phyloP scores from a whole-genome alignment of 1,140 invertebrate species.

The Procambarus clarkii region DNA sequence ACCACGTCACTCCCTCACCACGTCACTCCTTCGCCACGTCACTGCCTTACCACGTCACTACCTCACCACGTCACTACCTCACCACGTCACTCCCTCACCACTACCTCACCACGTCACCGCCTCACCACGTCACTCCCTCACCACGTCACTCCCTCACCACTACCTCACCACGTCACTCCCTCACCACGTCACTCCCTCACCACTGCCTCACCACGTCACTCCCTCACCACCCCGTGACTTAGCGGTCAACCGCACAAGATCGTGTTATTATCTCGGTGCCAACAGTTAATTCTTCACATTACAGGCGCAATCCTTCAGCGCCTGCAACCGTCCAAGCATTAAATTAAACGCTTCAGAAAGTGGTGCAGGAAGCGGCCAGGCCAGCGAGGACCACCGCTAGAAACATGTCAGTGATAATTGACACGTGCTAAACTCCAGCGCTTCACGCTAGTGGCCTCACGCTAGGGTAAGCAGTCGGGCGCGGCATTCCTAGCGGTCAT shows the following conservation, averaged over 20 bases:
- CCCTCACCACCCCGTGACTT: neutral
- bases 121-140: no score
- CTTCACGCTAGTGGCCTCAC: neutral
- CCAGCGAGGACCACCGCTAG: no score
- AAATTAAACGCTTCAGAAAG: neutral
- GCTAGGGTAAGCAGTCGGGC: neutral
- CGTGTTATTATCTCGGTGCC: neutral
- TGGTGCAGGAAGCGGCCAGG: neutral
- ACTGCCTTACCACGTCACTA: no score
- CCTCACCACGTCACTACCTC: no score
- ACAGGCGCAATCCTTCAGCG: neutral
- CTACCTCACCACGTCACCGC: neutral
- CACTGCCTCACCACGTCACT: no score
- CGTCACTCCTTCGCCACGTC: no score
- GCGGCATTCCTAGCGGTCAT: constrained; percentile 5
- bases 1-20: no score
- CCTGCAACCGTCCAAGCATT: neutral
- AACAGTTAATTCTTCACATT: no score
- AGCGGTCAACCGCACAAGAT: neutral
- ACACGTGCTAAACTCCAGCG: neutral
- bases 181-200: no score
- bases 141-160: no score
- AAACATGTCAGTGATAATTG: neutral
- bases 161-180: no score
- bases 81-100: neutral